A percentile compares a stretch with the other conserved stretches of the same genome.
These are phyloP conservation scores for Panulirus ornatus DNA, from an alignment of 1,140 invertebrate genomes.

Conservation along the genomic window DNA sequence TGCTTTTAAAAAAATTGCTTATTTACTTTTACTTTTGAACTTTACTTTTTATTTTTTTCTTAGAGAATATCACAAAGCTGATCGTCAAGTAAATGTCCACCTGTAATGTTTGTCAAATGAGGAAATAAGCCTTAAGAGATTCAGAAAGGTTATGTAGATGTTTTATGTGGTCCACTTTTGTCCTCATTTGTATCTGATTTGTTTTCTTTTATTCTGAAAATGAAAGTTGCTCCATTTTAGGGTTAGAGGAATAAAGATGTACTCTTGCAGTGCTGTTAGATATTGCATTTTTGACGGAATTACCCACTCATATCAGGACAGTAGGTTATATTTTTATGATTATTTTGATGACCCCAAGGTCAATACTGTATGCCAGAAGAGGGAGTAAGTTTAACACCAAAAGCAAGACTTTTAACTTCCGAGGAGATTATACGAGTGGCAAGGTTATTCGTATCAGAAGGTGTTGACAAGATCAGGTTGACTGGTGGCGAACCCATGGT, in stretches of 20 bases:
- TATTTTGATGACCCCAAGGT: conserved; percentile 80
- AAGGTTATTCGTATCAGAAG: conserved; percentile 91
- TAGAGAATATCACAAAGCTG: no score
- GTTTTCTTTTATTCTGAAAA: no score
- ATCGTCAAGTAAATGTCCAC: no score
- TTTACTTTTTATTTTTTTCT: neutral
- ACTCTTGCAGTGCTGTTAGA: no score
- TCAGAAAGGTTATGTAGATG: no score
- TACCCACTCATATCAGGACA: no score
- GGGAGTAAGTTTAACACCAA: conserved; percentile 90
- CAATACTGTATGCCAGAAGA: conserved; percentile 98
- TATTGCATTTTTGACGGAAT: no score
- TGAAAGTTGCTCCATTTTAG: no score
- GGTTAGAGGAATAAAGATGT: no score
- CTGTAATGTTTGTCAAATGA: no score
- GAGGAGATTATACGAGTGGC: conserved; percentile 91
- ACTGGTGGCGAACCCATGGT: conserved; percentile 98
- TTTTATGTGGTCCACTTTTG: no score
- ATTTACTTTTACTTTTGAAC: neutral
- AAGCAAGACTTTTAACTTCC: conserved; percentile 87
- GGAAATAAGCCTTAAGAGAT: no score
- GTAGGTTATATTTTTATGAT: neutral
- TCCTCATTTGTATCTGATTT: neutral
- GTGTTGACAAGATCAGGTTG: conserved; percentile 94
- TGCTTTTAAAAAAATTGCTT: neutral